Conservation (phyloP, 2,113 vertebrate genomes). For the Ranitomeya variabilis region DNA sequence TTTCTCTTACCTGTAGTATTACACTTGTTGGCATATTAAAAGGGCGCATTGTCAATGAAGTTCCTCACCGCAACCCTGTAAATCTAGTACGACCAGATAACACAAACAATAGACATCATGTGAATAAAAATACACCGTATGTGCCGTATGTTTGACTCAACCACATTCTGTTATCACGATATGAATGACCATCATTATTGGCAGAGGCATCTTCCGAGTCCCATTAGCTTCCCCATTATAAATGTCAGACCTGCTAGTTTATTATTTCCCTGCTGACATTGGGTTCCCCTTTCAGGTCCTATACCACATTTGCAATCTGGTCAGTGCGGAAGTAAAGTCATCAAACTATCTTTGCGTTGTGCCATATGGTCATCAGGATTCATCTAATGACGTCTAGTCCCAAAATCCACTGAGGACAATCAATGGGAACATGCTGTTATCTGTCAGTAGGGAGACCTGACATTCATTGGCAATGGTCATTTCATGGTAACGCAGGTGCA, state of each 20-base stretch:
- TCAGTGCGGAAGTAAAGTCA: slow-evolving; percentile 4
- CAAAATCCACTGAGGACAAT: neutral
- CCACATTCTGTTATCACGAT: neutral
- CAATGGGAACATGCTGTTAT: neutral
- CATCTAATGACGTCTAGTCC: neutral
- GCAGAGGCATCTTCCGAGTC: neutral
- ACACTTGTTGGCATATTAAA: neutral
- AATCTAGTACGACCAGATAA: neutral
- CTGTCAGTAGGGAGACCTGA: neutral
- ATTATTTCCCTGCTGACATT: neutral
- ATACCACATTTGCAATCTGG: neutral
- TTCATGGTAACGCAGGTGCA: too few relatives aligned
- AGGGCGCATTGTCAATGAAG: neutral
- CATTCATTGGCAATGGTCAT: neutral
- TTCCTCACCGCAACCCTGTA: neutral
- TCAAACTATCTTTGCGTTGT: neutral
- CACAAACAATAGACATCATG: neutral
- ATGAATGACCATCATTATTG: neutral
- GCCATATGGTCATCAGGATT: neutral
- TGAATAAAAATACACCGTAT: neutral
- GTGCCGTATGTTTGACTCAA: neutral
- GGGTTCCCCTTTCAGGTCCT: slow-evolving; percentile 20
- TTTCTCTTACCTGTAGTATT: too few relatives aligned
- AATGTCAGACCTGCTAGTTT: neutral
- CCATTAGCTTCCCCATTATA: slow-evolving; percentile 27